Evolutionary conservation across 2,888 invertebrate species (phyloP), one percentile per base, ranked within the genome.

Genomic region (Nomada flava): DNA sequence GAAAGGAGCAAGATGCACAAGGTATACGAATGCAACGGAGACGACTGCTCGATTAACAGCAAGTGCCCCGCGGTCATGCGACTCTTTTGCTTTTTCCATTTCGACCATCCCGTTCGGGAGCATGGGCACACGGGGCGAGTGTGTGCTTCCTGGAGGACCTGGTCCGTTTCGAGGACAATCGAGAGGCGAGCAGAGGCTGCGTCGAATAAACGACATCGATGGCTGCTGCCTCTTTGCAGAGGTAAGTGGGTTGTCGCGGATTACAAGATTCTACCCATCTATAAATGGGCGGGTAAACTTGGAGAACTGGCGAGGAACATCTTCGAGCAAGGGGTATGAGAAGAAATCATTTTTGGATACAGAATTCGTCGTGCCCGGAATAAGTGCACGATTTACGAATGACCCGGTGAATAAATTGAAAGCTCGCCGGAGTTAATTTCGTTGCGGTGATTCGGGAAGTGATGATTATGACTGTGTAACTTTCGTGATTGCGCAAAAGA

Each of bases 41-140:
- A 57, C 55, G 59, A n/a, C 42, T 59, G 63, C 47, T 29, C 60
- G 71, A 63, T 75, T 55, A 76, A 80, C 67, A 68, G 57, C 60
- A 65, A 77, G 44, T 68, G 67, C 72, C 55, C 59, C 67, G 26
- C 20, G 77, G 72, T 80, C 72, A 72, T 52, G 68, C 68, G 50
- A 77, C 67, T 42, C 47, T 76, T 52, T 20, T 63, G 36, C 36
- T 36, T 36, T 36, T 36, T 7, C 36, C 36, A 5, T 50, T 13
- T 36, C 53, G 44, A 15, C 26, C 50, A 15, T 47, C 52, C 26
- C 23, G 36, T 23, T 15, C 42, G 65, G 52, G 59, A 55, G 63
- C 57, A 65, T 47, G 42, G 15, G 47, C 10, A 15, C 47, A 47
- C 47, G 15, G 47, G 47, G 47, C 10, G 11, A 15, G 55, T 9